Conservation (phyloP, 2,113 vertebrate genomes). For the Melanerpes aurifrons region DNA sequence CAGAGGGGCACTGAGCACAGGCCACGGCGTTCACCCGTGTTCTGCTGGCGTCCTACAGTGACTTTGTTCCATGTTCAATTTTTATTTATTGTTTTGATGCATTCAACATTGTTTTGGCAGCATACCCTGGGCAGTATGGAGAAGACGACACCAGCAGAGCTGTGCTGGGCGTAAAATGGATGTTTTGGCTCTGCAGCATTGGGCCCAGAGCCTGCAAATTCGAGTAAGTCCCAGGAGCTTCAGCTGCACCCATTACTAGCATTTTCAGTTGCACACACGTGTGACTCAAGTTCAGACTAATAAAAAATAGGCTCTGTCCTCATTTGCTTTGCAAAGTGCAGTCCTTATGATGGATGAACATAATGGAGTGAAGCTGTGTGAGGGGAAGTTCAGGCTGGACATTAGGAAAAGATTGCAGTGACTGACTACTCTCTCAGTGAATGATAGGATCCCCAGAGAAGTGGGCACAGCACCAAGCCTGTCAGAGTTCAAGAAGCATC, state of each 20-base stretch:
- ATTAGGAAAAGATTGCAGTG: background rate
- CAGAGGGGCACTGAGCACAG: background rate
- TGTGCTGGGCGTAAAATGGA: constrained; percentile 46
- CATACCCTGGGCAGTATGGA: constrained; percentile 83
- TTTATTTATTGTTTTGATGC: background rate
- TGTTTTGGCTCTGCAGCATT: constrained; percentile 73
- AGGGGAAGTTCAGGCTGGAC: background rate
- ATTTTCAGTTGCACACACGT: accelerated
- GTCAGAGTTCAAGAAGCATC: background rate
- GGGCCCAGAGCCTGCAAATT: constrained; percentile 74
- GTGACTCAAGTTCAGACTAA: background rate
- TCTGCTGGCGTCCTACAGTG: background rate
- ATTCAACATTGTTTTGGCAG: constrained; percentile 68
- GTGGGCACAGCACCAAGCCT: background rate
- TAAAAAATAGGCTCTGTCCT: background rate
- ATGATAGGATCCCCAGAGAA: background rate
- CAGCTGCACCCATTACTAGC: background rate
- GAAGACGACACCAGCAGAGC: constrained; percentile 48
- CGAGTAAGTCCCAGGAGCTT: constrained; percentile 75
- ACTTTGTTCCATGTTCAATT: background rate
- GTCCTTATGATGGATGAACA: background rate
- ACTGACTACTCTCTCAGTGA: no score
- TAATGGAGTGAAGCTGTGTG: background rate
- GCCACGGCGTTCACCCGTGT: background rate
- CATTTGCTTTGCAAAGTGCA: background rate